A percentile compares a stretch with the other conserved stretches of the same genome.
Conservation (phyloP, 2,888 invertebrate genomes). For the Polia nebulosa region DNA sequence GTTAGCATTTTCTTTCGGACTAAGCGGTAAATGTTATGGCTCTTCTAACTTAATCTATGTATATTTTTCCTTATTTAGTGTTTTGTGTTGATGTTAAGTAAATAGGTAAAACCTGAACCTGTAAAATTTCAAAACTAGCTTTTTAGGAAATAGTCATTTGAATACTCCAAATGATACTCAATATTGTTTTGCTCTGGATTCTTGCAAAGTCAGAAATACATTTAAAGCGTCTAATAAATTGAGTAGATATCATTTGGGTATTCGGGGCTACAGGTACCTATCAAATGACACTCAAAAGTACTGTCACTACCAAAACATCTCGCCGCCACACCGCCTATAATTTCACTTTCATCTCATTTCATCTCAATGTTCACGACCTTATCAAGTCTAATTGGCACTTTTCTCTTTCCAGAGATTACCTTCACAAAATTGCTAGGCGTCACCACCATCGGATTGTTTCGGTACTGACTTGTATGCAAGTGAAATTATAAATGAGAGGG, state of each 20-base stretch:
- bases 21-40: neutral
- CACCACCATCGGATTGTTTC: conserved; percentile 50
- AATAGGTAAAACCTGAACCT: neutral
- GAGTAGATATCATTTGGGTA: neutral
- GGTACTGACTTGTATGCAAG: conserved; percentile 66
- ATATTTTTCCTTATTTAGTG: neutral
- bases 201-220: no score
- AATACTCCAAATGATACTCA: neutral
- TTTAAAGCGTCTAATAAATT: no score
- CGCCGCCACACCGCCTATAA: conserved; percentile 63
- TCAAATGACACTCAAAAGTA: conserved; percentile 15
- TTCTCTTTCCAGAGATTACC: conserved; percentile 83
- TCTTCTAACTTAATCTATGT: neutral
- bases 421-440: conserved; percentile 71
- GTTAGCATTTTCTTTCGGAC: neutral
- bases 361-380: conserved; percentile 69
- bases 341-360: conserved; percentile 80
- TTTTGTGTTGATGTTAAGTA: neutral
- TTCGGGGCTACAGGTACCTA: neutral
- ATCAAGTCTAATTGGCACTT: conserved; percentile 80
- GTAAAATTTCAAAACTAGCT: neutral
- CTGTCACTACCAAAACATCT: conserved; percentile 17
- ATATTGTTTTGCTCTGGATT: neutral
- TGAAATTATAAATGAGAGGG: conserved; percentile 73
- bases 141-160: neutral